phyloP scores from a whole-genome alignment of 2,797 vertebrate species.

The Intellagama lesueurii region DNA sequence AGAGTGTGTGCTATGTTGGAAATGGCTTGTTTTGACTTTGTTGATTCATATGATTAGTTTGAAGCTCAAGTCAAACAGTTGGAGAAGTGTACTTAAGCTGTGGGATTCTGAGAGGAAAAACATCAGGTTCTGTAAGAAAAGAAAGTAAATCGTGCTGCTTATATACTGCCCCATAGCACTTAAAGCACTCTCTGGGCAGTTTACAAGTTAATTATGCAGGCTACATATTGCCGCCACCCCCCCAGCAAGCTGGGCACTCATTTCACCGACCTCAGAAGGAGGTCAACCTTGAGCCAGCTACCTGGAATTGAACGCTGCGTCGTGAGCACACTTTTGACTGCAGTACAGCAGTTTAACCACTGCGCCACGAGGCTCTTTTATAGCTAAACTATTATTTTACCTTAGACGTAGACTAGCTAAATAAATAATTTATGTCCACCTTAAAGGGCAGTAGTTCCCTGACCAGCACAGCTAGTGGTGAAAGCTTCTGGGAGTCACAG shows the following conservation, averaged over 20 bases:
- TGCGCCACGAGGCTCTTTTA: background rate
- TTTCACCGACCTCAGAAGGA: too few species aligned
- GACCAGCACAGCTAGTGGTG: too few species aligned
- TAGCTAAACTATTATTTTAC: background rate
- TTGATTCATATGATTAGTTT: constrained; percentile 7
- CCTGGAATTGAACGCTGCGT: too few species aligned
- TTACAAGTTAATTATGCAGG: too few species aligned
- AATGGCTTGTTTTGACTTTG: background rate
- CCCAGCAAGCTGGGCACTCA: too few species aligned
- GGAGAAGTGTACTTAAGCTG: background rate
- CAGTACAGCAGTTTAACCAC: background rate
- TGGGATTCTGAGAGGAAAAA: background rate
- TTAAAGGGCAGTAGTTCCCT: background rate
- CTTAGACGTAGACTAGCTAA: background rate
- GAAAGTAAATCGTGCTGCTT: too few species aligned
- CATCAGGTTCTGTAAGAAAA: background rate
- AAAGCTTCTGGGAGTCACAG: too few species aligned
- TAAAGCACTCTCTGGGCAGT: too few species aligned
- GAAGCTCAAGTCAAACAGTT: background rate
- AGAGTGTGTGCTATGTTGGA: background rate
- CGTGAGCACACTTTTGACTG: too few species aligned
- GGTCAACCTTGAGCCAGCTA: too few species aligned
- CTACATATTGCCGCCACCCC: too few species aligned
- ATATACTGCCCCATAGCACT: too few species aligned
- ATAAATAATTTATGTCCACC: background rate